Evolutionary conservation across 1,140 invertebrate species (phyloP).

Genomic region (Drosophila ohnishii): DNA sequence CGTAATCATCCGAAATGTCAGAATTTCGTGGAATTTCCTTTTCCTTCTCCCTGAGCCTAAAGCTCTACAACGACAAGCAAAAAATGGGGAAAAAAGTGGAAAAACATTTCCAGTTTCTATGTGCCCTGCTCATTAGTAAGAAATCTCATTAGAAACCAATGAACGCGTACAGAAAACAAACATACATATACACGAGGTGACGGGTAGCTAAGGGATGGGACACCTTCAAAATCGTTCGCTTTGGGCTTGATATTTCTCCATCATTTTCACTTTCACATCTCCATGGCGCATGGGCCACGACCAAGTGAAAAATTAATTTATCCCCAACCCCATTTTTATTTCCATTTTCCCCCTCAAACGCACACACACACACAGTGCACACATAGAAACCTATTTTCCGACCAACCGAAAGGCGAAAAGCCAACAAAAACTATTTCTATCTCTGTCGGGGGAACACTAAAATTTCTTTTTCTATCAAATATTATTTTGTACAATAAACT

Average conservation of each 20-base stretch:
- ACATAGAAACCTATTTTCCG: slow-evolving; percentile 28
- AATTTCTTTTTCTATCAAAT: slow-evolving; percentile 76
- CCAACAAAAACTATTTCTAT: slow-evolving; percentile 58
- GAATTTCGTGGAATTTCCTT: slow-evolving; percentile 27
- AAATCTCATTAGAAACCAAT: slow-evolving; percentile 81
- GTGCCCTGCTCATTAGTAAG: slow-evolving; percentile 67
- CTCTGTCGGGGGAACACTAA: slow-evolving; percentile 56
- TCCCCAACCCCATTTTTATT: slow-evolving; percentile 20
- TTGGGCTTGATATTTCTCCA: slow-evolving; percentile 42
- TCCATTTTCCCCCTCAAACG: slow-evolving; percentile 1
- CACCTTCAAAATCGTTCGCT: slow-evolving; percentile 37
- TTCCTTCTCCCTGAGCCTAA: background rate
- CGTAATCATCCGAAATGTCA: slow-evolving; percentile 19
- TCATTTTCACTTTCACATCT: slow-evolving; percentile 73
- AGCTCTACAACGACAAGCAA: slow-evolving; percentile 7
- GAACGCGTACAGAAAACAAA: slow-evolving; percentile 57
- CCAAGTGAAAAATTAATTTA: slow-evolving; percentile 73
- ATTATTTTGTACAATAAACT: slow-evolving; percentile 80
- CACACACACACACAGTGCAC: background rate
- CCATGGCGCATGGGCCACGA: slow-evolving; percentile 48
- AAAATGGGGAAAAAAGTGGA: slow-evolving; percentile 2
- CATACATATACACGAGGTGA: slow-evolving; percentile 5
- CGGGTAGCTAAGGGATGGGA: slow-evolving; percentile 8
- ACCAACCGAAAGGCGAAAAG: slow-evolving; percentile 55
- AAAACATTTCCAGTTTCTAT: slow-evolving; percentile 54